Conservation (phyloP, 2,888 invertebrate species). For the Eilema depressum region DNA sequence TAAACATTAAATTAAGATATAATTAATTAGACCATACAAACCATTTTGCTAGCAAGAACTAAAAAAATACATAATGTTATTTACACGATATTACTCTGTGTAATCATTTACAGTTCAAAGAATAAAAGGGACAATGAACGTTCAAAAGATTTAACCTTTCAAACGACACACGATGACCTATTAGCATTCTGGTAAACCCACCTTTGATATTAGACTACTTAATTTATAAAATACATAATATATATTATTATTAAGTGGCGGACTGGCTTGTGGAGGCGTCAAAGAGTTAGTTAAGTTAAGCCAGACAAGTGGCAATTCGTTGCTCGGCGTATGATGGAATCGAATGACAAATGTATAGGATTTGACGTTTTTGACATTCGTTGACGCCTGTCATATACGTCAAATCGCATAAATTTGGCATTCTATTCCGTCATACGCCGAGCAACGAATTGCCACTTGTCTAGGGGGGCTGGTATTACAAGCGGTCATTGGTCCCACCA, state of each 20-base stretch:
- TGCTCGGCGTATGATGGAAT: no score
- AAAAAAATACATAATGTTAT: background rate
- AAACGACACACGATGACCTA: background rate
- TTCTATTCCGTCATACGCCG: no score
- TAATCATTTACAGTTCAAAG: background rate
- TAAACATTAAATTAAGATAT: background rate
- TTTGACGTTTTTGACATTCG: no score
- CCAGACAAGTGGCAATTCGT: no score
- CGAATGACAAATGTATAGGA: no score
- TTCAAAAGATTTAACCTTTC: background rate
- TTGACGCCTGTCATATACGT: no score
- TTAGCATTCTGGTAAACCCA: background rate
- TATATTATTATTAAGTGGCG: no score
- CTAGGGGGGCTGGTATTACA: no score
- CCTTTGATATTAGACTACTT: background rate
- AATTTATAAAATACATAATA: background rate
- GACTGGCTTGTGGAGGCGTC: background rate
- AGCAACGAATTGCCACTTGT: no score
- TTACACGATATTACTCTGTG: background rate
- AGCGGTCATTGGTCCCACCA: no score
- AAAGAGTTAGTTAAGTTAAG: background rate
- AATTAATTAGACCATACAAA: background rate
- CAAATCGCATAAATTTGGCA: no score
- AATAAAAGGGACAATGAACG: background rate
- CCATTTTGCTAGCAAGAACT: background rate